These are phyloP conservation scores for Gila orcuttii DNA, from an alignment of 2,113 vertebrate species.

Conservation along the genomic window DNA sequence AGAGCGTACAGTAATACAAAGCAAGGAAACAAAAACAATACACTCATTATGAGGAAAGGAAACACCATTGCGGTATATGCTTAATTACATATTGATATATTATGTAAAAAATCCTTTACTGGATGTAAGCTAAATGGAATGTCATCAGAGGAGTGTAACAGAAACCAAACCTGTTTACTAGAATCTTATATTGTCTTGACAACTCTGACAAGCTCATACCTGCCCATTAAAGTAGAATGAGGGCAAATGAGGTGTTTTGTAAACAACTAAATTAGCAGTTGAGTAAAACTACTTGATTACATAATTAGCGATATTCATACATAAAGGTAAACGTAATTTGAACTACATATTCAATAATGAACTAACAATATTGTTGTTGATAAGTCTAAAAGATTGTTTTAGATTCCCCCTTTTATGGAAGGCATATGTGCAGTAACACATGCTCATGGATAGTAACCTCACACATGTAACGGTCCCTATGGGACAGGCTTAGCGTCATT, in stretches of 20 bases:
- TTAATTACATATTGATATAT: background rate
- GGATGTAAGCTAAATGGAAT: slow-evolving; percentile 10
- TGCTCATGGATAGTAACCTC: slow-evolving; percentile 16
- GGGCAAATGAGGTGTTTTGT: background rate
- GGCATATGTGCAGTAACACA: background rate
- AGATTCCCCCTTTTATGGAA: background rate
- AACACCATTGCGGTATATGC: background rate
- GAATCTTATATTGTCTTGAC: background rate
- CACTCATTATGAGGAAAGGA: background rate
- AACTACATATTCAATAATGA: background rate
- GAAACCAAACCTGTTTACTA: slow-evolving; percentile 40
- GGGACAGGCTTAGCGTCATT: slow-evolving; percentile 66
- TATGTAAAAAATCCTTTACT: background rate
- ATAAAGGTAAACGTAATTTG: background rate
- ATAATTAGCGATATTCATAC: background rate
- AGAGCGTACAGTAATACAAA: background rate
- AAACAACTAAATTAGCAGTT: background rate
- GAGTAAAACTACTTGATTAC: background rate
- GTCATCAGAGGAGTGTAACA: slow-evolving; percentile 16
- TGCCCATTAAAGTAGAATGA: background rate
- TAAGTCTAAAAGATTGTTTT: background rate
- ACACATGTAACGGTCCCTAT: background rate
- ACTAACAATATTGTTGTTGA: no score
- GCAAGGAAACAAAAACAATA: background rate
- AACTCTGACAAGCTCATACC: slow-evolving; percentile 17